A percentile compares a stretch with the other conserved stretches of the same genome.
Evolutionary conservation across 2,888 invertebrate species (phyloP).

Genomic region (Rhagonycha lutea): DNA sequence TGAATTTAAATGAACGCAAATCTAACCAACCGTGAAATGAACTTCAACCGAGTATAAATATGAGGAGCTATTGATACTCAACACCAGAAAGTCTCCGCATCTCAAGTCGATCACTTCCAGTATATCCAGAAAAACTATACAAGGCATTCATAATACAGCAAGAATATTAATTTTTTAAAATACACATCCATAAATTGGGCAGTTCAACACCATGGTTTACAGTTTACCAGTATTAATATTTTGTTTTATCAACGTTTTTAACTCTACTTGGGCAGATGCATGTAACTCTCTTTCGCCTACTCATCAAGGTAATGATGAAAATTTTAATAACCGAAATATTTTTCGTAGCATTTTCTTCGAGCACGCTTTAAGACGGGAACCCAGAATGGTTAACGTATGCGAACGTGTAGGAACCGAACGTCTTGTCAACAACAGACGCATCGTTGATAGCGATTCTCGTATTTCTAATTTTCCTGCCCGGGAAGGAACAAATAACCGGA

Average conservation of each 20-base stretch:
- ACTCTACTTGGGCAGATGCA: not conserved
- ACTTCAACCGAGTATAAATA: slow-evolving; percentile 27
- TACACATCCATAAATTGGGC: slow-evolving; percentile 30
- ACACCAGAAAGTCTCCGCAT: slow-evolving; percentile 33
- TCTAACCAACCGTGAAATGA: slow-evolving; percentile 36
- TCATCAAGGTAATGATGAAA: not conserved
- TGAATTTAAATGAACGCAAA: slow-evolving; percentile 35
- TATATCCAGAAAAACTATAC: slow-evolving; percentile 39
- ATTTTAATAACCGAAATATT: not conserved
- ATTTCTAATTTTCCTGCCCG: slow-evolving; percentile 13
- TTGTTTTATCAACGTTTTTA: slow-evolving; percentile 30
- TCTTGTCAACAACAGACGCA: slow-evolving; percentile 18
- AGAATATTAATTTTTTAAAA: slow-evolving; percentile 23
- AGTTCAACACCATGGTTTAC: slow-evolving; percentile 29
- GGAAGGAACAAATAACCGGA: not conserved
- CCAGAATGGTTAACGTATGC: slow-evolving; percentile 18
- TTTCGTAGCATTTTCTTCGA: slow-evolving; percentile 6
- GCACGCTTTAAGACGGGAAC: slow-evolving; percentile 15
- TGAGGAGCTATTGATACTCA: not conserved
- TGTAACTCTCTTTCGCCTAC: not conserved
- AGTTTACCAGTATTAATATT: slow-evolving; percentile 34
- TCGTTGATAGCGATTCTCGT: slow-evolving; percentile 21
- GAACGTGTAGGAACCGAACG: slow-evolving; percentile 22
- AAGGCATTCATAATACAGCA: slow-evolving; percentile 35
- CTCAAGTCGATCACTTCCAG: slow-evolving; percentile 31